These are phyloP conservation scores for Calosoma granatense DNA, from an alignment of 1,140 invertebrate genomes.

Conservation along the genomic window DNA sequence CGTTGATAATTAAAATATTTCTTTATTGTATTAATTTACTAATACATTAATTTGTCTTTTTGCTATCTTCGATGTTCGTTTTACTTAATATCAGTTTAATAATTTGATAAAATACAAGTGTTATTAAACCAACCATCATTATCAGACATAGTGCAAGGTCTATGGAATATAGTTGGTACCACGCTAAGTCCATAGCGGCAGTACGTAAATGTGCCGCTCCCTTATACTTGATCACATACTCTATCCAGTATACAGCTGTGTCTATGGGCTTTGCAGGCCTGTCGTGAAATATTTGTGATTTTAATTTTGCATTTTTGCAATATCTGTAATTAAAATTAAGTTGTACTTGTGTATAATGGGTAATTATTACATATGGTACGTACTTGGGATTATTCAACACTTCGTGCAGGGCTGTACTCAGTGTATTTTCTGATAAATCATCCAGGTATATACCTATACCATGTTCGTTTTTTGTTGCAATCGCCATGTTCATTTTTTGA, in stretches of 20 bases:
- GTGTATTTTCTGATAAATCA: slow-evolving; percentile 12
- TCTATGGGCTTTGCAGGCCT: neutral
- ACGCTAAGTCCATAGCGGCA: neutral
- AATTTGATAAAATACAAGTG: too few species aligned
- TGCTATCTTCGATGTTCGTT: too few species aligned
- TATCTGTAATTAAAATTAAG: neutral
- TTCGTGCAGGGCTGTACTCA: slow-evolving; percentile 12
- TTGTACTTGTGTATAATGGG: too few species aligned
- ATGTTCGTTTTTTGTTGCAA: slow-evolving; percentile 19
- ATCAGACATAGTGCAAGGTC: too few species aligned
- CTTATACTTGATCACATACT: neutral
- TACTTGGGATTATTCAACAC: slow-evolving; percentile 14
- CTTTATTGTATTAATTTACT: too few species aligned
- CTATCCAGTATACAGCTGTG: neutral
- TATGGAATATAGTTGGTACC: too few species aligned
- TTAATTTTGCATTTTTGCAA: neutral
- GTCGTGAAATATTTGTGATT: neutral
- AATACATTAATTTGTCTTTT: too few species aligned
- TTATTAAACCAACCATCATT: too few species aligned
- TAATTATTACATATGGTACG: slow-evolving; percentile 18
- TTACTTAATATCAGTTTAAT: too few species aligned
- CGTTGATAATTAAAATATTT: too few species aligned
- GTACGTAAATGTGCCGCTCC: neutral
- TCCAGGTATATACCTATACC: slow-evolving; percentile 11
- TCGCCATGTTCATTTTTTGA: slow-evolving; percentile 28